These are phyloP conservation scores for Champsocephalus esox DNA, from an alignment of 2,797 vertebrate genomes.

Conservation along the genomic window DNA sequence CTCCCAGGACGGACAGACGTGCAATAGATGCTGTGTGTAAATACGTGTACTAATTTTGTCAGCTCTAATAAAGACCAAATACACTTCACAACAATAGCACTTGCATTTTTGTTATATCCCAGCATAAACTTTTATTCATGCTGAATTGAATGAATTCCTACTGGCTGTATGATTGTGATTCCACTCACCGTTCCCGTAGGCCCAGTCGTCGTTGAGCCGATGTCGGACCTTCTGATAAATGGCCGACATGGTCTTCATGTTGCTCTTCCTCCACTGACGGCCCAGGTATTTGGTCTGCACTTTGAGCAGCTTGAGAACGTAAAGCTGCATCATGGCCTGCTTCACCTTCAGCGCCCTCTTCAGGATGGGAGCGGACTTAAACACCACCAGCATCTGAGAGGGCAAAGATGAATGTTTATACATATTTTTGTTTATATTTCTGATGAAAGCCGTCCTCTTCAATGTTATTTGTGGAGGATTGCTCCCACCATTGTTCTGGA, in stretches of 20 bases:
- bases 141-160: not conserved
- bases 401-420: not conserved
- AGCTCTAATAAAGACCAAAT: too few relatives aligned
- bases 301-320: constrained; percentile 95
- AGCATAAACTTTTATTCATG: not conserved
- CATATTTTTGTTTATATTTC: not conserved
- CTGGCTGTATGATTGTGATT: not conserved
- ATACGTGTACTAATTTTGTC: too few relatives aligned
- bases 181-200: constrained; percentile 92
- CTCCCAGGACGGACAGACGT: too few relatives aligned
- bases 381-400: constrained; percentile 95
- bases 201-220: constrained; percentile 97
- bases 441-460: rapidly evolving
- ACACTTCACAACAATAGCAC: too few relatives aligned
- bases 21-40: too few relatives aligned
- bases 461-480: too few relatives aligned
- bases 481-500: constrained; percentile 95
- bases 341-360: constrained; percentile 97
- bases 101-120: too few relatives aligned
- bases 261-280: constrained; percentile 98
- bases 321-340: constrained; percentile 98
- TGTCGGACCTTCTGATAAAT: constrained; percentile 99
- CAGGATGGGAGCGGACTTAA: constrained; percentile 96
- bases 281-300: constrained; percentile 98
- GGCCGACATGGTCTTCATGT: constrained; percentile 99